phyloP scores from a whole-genome alignment of 1,140 invertebrate genomes.

The Monochamus saltuarius region DNA sequence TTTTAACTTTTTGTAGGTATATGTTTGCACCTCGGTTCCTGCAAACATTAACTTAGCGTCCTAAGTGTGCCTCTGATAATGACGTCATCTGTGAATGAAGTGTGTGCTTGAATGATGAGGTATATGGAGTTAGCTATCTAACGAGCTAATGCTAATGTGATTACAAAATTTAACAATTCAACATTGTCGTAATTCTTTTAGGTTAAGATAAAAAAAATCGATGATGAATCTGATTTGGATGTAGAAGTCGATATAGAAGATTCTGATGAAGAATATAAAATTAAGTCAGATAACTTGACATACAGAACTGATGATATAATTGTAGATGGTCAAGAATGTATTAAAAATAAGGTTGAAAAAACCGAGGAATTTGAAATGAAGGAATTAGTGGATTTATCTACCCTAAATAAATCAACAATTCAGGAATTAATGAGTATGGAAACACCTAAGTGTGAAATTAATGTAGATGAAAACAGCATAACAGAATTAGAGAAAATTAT shows the following conservation, averaged over 20 bases:
- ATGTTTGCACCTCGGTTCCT: too few species aligned
- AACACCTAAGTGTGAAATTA: slow-evolving; percentile 53
- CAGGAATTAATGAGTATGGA: slow-evolving; percentile 39
- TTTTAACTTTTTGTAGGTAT: too few species aligned
- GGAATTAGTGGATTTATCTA: slow-evolving; percentile 17
- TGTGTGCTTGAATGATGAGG: too few species aligned
- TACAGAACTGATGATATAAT: not conserved
- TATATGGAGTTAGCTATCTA: too few species aligned
- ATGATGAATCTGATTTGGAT: slow-evolving; percentile 58
- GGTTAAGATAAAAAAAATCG: slow-evolving; percentile 50
- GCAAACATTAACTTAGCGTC: too few species aligned
- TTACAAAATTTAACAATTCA: too few species aligned
- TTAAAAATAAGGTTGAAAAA: not conserved
- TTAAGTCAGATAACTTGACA: slow-evolving; percentile 21
- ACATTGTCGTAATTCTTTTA: slow-evolving; percentile 12
- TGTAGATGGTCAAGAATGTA: not conserved
- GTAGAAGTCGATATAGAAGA: slow-evolving; percentile 61
- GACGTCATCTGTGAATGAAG: too few species aligned
- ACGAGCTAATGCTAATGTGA: too few species aligned
- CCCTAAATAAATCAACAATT: slow-evolving; percentile 21
- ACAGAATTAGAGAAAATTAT: slow-evolving; percentile 60
- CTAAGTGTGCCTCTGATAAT: too few species aligned
- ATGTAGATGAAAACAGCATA: slow-evolving; percentile 51
- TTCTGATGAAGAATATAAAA: slow-evolving; percentile 44
- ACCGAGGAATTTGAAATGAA: not conserved